phyloP scores from a whole-genome alignment of 1,140 invertebrate species.

The Leptopilina clavipes region DNA sequence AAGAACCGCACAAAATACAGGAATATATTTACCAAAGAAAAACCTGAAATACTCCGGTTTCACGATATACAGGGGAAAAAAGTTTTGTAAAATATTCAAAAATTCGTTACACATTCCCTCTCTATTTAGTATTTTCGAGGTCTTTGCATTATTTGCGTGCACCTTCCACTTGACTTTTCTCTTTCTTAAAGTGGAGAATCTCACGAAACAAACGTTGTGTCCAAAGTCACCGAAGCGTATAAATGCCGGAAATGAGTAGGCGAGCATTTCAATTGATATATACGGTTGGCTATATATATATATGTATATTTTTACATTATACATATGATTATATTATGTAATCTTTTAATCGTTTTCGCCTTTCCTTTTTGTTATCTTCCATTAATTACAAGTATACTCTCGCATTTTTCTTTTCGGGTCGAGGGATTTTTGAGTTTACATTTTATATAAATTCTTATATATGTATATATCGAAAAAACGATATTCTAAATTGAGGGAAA shows the following conservation, averaged over 20 bases:
- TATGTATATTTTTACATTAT: not conserved
- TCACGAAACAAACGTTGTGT: conserved; percentile 10
- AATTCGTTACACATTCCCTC: not conserved
- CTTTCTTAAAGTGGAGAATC: conserved; percentile 32
- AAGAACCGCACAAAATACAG: no score
- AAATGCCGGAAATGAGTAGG: conserved; percentile 34
- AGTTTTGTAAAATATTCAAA: not conserved
- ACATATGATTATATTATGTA: not conserved
- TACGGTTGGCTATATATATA: not conserved
- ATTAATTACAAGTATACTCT: no score
- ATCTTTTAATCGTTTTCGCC: not conserved
- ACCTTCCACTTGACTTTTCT: conserved; percentile 29
- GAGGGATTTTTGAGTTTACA: no score
- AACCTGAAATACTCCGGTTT: no score
- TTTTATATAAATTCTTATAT: no score
- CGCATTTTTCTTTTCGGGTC: no score
- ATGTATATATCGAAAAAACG: no score
- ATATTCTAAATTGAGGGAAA: no score
- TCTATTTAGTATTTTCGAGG: not conserved
- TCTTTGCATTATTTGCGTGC: conserved; percentile 24
- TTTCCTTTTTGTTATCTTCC: not conserved
- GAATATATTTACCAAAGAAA: no score
- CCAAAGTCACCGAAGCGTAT: conserved; percentile 14
- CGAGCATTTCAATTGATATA: conserved; percentile 9
- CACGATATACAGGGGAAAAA: not conserved